Evolutionary conservation across 2,888 invertebrate genomes (phyloP).

Genomic region (Lasioglossum oenotherae): DNA sequence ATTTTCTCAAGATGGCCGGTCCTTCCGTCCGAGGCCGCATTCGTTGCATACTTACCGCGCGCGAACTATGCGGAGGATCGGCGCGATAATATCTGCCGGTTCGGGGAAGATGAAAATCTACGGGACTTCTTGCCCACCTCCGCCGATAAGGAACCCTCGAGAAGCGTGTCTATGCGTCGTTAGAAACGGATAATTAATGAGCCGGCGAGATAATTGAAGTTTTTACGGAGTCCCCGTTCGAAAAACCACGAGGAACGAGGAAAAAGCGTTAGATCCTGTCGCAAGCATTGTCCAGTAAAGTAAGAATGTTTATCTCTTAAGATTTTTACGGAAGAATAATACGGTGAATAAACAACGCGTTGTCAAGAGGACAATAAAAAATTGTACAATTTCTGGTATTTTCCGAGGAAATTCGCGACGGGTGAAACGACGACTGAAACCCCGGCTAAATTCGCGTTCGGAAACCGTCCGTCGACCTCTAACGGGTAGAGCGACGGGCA

Average conservation of each 20-base stretch:
- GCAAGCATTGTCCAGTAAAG: not conserved
- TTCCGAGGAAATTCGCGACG: not conserved
- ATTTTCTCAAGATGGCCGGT: conserved; percentile 5
- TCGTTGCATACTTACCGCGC: conserved; percentile 37
- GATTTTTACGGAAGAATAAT: not conserved
- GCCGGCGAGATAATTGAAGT: not conserved
- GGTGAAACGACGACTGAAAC: not conserved
- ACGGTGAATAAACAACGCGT: not conserved
- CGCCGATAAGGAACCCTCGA: not conserved
- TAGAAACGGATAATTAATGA: conserved; percentile 13
- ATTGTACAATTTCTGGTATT: no score
- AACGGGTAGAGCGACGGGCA: not conserved
- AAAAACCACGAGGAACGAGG: not conserved
- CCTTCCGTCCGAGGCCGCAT: conserved; percentile 48
- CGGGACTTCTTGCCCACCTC: conserved; percentile 3
- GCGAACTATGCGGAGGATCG: conserved; percentile 44
- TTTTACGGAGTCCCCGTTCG: not conserved
- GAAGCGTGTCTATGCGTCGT: conserved; percentile 3
- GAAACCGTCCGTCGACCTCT: not conserved
- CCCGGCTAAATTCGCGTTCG: not conserved
- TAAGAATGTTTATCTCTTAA: not conserved
- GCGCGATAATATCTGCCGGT: conserved; percentile 42
- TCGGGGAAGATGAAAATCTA: conserved; percentile 25
- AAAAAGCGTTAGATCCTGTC: not conserved
- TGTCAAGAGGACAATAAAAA: not conserved